Evolutionary conservation across 2,113 vertebrate species (phyloP).

Genomic region (Trochalopteron elliotii): DNA sequence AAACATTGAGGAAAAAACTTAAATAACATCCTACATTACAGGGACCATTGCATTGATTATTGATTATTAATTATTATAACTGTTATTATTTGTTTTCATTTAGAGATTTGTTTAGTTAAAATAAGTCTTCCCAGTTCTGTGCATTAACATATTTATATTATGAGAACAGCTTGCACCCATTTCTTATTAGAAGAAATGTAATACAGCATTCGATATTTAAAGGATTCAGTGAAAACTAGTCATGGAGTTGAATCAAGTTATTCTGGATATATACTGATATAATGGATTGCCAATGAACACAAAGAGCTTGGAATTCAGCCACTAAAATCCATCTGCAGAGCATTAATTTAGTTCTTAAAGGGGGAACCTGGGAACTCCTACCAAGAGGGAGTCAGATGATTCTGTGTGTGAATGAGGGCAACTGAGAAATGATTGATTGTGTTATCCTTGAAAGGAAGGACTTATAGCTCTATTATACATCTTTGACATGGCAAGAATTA

Average conservation of each 20-base stretch:
- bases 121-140: background rate
- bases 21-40: background rate
- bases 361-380: conserved; percentile 2
- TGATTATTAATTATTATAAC: background rate
- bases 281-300: background rate
- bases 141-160: background rate
- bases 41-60: background rate
- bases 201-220: background rate
- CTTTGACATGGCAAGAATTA: background rate
- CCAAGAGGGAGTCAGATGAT: background rate
- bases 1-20: background rate
- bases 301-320: conserved; percentile 11
- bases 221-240: background rate
- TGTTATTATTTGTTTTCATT: background rate
- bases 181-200: background rate
- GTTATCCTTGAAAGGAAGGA: background rate
- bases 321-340: conserved; percentile 22
- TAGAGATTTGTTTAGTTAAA: background rate
- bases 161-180: background rate
- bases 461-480: background rate
- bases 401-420: background rate
- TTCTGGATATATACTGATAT: background rate
- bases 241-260: background rate
- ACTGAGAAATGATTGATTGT: background rate
- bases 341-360: conserved; percentile 12